Percentiles rank a stretch among this genome's conserved stretches.
phyloP scores from a whole-genome alignment of 2,888 invertebrate species.

The Agrenia bidenticulata region DNA sequence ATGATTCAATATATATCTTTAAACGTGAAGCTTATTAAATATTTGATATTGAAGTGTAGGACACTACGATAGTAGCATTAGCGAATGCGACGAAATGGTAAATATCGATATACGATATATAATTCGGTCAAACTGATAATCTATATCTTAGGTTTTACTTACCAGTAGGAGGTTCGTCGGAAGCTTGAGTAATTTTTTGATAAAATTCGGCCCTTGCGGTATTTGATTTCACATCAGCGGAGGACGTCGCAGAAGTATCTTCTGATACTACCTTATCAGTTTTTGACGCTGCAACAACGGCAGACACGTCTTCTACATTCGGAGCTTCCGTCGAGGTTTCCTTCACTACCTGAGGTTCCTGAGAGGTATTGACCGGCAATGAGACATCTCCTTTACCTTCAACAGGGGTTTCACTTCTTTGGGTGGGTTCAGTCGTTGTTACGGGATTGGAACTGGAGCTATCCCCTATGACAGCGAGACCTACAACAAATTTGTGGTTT shows the following conservation, averaged over 20 bases:
- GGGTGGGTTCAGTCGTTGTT: constrained; percentile 4
- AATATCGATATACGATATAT: no score
- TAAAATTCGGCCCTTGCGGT: constrained; percentile 48
- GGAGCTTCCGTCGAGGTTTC: constrained; percentile 11
- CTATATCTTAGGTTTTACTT: no score
- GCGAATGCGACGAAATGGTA: no score
- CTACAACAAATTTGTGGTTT: no score
- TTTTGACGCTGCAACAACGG: not conserved
- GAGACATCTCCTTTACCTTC: constrained; percentile 20
- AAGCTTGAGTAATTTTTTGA: constrained; percentile 51
- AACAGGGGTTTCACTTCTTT: constrained; percentile 5
- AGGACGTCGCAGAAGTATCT: not conserved
- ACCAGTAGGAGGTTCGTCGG: constrained; percentile 42
- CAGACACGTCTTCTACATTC: constrained; percentile 5
- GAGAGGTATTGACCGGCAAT: not conserved
- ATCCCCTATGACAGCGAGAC: constrained; percentile 11
- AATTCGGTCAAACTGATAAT: no score
- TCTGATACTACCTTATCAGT: constrained; percentile 3
- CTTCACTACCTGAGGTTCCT: not conserved
- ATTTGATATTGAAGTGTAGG: no score
- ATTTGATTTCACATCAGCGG: constrained; percentile 13
- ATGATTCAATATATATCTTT: no score
- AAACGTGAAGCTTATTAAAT: no score
- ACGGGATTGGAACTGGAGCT: not conserved
- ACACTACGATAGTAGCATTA: no score